Base-by-base conservation (phyloP, 2,797 vertebrate species). In the Betta splendens region DNA sequence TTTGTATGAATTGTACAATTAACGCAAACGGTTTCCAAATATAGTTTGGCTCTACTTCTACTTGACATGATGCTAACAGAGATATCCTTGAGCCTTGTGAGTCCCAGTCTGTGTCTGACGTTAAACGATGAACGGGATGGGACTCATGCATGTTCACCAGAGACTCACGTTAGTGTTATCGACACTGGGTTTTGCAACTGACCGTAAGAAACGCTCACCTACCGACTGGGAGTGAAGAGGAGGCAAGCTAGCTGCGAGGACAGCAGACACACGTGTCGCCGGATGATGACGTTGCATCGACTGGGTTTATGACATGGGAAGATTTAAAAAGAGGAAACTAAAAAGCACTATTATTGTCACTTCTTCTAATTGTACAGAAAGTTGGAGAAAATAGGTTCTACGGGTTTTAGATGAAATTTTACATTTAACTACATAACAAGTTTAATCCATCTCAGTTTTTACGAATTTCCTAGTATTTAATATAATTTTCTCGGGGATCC, bases 201-300 rank as follows among this genome's bases (percentile, higher is more conserved):
- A 7, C 62, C 18, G 53, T 7, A 3, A 17, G 20, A 42, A 52
- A 54, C 39, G 1, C 18, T 65, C 38, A 77, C 79, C 55, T 75
- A 82, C 81, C 69, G 20, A 16, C 35, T 37, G 26, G 31, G 18
- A 56, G 5, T 22, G 38, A 20, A 36, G 40, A 38, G 13, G 25
- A 36, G 2, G 47, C 8, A 60, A 36, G 5, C 3, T 57, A 5
- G 31, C 37, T 9, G 3, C 29, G 18, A 13, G 21, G 23, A 10
- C 40, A 38, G 51, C 33, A 12, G 5, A 23, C 61, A 48, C 36
- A 33, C 29, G 2, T 28, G 86, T 87, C 84, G 83, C 79, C 1
- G 13, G 4, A 5, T 73, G 64, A 85, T 84, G 81, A 83, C 83
- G 80, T 75, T 0, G 16, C 0, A 9, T 9, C 15, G 9, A 17